A percentile compares a stretch with the other conserved stretches of the same genome.
phyloP scores from a whole-genome alignment of 2,888 invertebrate genomes.

The Phalera bucephala region DNA sequence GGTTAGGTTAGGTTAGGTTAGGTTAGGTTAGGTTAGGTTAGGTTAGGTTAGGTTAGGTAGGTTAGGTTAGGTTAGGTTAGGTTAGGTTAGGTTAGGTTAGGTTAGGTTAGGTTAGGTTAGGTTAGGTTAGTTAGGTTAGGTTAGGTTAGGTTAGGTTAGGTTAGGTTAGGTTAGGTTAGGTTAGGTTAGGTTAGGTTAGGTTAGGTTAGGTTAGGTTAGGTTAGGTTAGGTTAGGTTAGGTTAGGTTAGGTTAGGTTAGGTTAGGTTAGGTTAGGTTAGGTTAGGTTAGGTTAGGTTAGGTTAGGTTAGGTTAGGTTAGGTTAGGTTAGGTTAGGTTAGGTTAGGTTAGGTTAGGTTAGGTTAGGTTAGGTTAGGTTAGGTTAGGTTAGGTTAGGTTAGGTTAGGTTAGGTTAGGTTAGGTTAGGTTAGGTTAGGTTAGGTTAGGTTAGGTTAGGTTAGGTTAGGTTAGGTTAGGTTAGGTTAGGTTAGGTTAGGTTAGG shows the following conservation, averaged over 20 bases:
- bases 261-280: slow-evolving; percentile 19
- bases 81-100: slow-evolving; percentile 11
- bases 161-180: slow-evolving; percentile 14
- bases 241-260: slow-evolving; percentile 23
- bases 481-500: slow-evolving; percentile 19
- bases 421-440: slow-evolving; percentile 27
- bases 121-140: slow-evolving; percentile 15
- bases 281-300: slow-evolving; percentile 18
- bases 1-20: slow-evolving; percentile 21
- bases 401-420: slow-evolving; percentile 28
- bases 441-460: slow-evolving; percentile 27
- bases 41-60: too few relatives aligned
- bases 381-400: slow-evolving; percentile 23
- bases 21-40: slow-evolving; percentile 21
- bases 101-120: slow-evolving; percentile 13
- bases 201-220: slow-evolving; percentile 19
- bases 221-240: slow-evolving; percentile 20
- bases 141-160: slow-evolving; percentile 14
- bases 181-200: slow-evolving; percentile 15
- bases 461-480: slow-evolving; percentile 23
- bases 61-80: slow-evolving; percentile 16
- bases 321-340: slow-evolving; percentile 18
- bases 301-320: slow-evolving; percentile 21
- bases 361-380: slow-evolving; percentile 14
- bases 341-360: slow-evolving; percentile 22